phyloP scores from a whole-genome alignment of 2,888 invertebrate genomes.

The Heteromurus nitidus region DNA sequence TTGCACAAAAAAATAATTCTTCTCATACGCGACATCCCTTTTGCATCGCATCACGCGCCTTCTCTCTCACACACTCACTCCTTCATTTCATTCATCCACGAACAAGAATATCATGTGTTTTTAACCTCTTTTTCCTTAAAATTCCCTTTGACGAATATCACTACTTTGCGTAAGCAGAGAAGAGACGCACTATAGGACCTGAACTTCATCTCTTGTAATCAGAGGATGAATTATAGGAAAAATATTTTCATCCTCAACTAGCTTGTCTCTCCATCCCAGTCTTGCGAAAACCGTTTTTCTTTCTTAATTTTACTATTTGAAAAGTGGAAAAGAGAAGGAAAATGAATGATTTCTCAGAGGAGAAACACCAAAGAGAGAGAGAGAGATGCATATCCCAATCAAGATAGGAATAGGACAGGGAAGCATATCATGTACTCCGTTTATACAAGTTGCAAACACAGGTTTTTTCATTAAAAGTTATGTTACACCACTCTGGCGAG shows the following conservation, averaged over 20 bases:
- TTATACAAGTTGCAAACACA: background rate
- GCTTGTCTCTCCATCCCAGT: background rate
- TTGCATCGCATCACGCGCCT: background rate
- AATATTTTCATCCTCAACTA: too few species aligned
- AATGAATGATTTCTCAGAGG: constrained; percentile 47
- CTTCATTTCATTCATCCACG: background rate
- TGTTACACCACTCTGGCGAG: background rate
- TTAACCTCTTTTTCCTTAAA: background rate
- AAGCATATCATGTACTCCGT: constrained; percentile 1
- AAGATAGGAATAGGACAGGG: too few species aligned
- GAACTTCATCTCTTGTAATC: constrained; percentile 27
- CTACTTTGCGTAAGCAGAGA: too few species aligned
- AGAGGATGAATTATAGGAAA: constrained; percentile 40
- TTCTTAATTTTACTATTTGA: background rate
- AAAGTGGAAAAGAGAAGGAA: background rate
- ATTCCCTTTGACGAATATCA: constrained; percentile 48
- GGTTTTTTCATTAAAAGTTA: constrained; percentile 42
- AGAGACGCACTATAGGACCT: too few species aligned
- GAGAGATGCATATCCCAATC: too few species aligned
- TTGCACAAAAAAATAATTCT: constrained; percentile 10
- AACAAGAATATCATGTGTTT: background rate
- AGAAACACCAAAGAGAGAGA: background rate
- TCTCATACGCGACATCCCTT: background rate
- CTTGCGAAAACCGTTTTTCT: background rate
- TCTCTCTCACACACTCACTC: too few species aligned